These are phyloP conservation scores for Pseudanteris insignis DNA, from an alignment of 2,888 invertebrate genomes.

Conservation along the genomic window DNA sequence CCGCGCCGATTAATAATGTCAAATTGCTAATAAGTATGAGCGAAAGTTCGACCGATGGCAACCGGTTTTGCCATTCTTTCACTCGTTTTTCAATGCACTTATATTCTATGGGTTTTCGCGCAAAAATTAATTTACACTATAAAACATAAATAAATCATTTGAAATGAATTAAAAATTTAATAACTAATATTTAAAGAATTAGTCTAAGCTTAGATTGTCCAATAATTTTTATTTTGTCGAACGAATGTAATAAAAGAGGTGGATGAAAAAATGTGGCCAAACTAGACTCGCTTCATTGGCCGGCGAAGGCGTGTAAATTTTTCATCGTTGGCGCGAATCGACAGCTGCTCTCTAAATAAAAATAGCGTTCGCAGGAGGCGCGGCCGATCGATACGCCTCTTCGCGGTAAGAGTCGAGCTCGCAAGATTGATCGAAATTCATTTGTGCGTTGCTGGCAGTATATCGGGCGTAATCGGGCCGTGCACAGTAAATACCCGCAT, in stretches of 20 bases:
- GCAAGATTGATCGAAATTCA: constrained; percentile 54
- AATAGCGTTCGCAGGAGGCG: constrained; percentile 24
- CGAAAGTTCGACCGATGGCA: constrained; percentile 12
- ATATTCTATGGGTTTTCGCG: too few relatives aligned
- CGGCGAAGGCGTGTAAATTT: constrained; percentile 4
- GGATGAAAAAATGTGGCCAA: not conserved
- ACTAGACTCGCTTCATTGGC: not conserved
- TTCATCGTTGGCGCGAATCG: constrained; percentile 6
- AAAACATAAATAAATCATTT: too few relatives aligned
- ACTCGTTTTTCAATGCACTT: too few relatives aligned
- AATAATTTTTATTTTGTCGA: not conserved
- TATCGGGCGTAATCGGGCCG: constrained; percentile 51
- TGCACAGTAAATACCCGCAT: constrained; percentile 50
- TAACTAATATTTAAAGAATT: too few relatives aligned
- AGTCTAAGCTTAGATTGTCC: too few relatives aligned
- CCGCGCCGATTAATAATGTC: constrained; percentile 28
- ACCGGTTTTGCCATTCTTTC: constrained; percentile 20
- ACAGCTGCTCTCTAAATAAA: constrained; percentile 4
- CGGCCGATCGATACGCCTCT: constrained; percentile 36
- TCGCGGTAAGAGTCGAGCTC: constrained; percentile 37
- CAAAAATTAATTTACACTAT: too few relatives aligned
- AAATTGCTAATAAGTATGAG: constrained; percentile 23
- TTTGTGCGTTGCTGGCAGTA: constrained; percentile 45
- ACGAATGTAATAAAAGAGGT: not conserved
- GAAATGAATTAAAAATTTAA: too few relatives aligned